phyloP scores from a whole-genome alignment of 64 coral and sea anemone genomes.

The Exaiptasia diaphana region DNA sequence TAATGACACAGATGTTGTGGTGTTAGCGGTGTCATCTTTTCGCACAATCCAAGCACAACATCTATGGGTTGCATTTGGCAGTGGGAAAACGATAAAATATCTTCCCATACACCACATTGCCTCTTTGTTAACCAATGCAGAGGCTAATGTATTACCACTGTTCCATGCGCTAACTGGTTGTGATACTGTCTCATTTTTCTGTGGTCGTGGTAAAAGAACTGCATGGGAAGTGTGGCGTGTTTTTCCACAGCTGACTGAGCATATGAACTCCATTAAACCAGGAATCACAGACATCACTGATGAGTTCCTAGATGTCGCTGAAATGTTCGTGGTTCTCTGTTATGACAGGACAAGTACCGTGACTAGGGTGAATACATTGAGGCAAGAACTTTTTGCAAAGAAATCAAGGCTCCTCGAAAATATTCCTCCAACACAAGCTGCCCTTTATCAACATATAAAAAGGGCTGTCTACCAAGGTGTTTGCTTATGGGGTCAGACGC shows the following conservation, averaged over 20 bases:
- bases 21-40: neutral
- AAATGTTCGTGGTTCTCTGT: constrained; percentile 11
- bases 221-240: constrained; percentile 30
- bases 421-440: constrained; percentile 8
- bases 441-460: constrained; percentile 14
- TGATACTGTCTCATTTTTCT: constrained; percentile 34
- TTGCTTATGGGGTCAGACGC: constrained; percentile 23
- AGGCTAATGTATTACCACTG: neutral
- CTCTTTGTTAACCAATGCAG: neutral
- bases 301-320: neutral
- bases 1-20: constrained; percentile 57
- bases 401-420: neutral
- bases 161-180: constrained; percentile 42
- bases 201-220: constrained; percentile 17
- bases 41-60: neutral
- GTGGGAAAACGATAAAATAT: neutral
- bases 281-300: neutral
- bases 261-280: constrained; percentile 1
- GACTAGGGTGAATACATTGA: constrained; percentile 4
- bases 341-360: constrained; percentile 16
- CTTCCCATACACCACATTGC: neutral
- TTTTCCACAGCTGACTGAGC: constrained; percentile 23
- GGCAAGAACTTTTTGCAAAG: constrained; percentile 32
- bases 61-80: neutral
- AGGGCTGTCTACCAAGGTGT: constrained; percentile 16